Evolutionary conservation across 2,797 vertebrate species (phyloP).

Genomic region (Ptychobarbus kaznakovi): DNA sequence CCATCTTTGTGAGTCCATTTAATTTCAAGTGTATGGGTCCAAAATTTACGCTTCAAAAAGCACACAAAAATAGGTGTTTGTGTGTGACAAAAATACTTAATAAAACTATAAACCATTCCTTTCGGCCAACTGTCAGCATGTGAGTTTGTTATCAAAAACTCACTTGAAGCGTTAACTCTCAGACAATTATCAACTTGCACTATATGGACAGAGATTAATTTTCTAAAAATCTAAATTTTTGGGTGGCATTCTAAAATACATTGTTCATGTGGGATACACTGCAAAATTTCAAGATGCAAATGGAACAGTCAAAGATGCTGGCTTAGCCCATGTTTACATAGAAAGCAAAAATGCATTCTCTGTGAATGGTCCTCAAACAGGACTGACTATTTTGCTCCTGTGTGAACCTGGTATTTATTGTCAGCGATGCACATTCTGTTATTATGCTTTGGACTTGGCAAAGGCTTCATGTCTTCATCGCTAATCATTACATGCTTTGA

Average conservation of each 20-base stretch:
- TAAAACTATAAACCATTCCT: no score
- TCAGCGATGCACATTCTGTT: not conserved
- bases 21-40: no score
- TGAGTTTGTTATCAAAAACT: no score
- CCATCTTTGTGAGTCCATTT: no score
- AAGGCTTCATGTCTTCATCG: not conserved
- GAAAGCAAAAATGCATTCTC: not conserved
- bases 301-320: not conserved
- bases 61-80: no score
- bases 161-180: no score
- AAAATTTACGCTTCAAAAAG: no score
- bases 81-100: no score
- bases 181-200: not conserved
- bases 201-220: not conserved
- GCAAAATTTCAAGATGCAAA: not conserved
- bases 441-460: not conserved
- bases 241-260: not conserved
- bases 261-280: not conserved
- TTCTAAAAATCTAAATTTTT: not conserved
- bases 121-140: no score
- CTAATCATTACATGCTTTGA: conserved; percentile 13
- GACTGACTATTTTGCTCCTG: not conserved
- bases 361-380: not conserved
- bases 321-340: not conserved
- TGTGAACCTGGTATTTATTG: not conserved